Conservation (phyloP, 2,797 vertebrate genomes). For the Vespertilio murinus region DNA sequence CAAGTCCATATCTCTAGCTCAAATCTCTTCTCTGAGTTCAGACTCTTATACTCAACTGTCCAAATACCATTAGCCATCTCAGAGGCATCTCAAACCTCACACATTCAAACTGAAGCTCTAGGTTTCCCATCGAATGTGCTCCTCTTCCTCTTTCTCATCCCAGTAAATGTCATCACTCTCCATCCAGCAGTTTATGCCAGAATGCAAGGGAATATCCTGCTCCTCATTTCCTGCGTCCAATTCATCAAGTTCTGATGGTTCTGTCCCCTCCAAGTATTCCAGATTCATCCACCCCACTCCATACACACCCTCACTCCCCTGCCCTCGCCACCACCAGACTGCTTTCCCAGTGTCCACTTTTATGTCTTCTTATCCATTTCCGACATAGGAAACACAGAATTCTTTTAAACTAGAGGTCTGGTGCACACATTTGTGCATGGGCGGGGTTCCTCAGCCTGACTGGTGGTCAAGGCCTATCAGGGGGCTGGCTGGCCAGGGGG, state of each 20-base stretch:
- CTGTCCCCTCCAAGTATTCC: neutral
- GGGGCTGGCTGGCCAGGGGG: no score
- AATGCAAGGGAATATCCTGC: neutral
- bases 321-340: neutral
- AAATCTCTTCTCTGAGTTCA: neutral
- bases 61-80: neutral
- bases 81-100: neutral
- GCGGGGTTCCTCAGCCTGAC: no score
- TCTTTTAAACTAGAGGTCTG: neutral
- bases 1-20: neutral
- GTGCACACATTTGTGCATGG: no score
- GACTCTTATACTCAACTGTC: neutral
- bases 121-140: neutral
- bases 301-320: neutral
- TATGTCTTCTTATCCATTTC: neutral
- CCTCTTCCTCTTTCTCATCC: neutral
- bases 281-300: neutral
- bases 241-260: neutral
- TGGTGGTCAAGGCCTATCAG: no score
- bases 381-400: neutral
- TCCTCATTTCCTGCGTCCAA: neutral
- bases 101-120: neutral
- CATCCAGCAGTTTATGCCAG: neutral
- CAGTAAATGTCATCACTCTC: neutral
- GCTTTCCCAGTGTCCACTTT: neutral